A percentile compares a stretch with the other conserved stretches of the same genome.
Conservation (phyloP, 2,888 invertebrate species). For the Drosophila emarginata region DNA sequence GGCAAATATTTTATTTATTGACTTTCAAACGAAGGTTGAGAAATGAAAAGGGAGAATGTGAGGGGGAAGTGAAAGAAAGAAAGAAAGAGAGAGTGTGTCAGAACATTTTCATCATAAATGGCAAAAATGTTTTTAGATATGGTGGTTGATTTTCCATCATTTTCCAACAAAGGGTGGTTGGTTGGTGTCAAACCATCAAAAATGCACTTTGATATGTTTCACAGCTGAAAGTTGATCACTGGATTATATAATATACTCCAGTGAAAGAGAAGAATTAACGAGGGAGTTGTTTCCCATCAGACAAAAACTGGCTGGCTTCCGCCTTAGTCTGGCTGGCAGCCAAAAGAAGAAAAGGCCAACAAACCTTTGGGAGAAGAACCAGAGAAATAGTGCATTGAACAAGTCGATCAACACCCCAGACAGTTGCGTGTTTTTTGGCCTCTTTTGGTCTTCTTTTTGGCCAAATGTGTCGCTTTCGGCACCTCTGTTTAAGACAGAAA, state of each 20-base stretch:
- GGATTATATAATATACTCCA: slow-evolving; percentile 56
- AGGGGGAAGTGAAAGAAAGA: no score
- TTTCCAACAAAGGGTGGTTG: slow-evolving; percentile 69
- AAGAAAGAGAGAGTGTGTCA: slow-evolving; percentile 22
- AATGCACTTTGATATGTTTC: slow-evolving; percentile 59
- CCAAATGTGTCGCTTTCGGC: slow-evolving; percentile 60
- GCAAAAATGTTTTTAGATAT: slow-evolving; percentile 52
- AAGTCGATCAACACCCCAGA: slow-evolving; percentile 31
- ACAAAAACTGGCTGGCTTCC: background rate
- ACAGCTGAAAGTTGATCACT: slow-evolving; percentile 47
- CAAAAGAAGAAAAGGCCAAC: slow-evolving; percentile 36
- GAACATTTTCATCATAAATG: slow-evolving; percentile 49
- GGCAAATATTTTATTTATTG: slow-evolving; percentile 75
- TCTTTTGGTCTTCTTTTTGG: slow-evolving; percentile 28
- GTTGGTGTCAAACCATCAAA: slow-evolving; percentile 39
- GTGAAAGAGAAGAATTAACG: background rate
- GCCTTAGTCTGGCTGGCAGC: slow-evolving; percentile 47
- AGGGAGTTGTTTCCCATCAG: slow-evolving; percentile 15
- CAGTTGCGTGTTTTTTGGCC: slow-evolving; percentile 53
- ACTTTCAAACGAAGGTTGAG: slow-evolving; percentile 40
- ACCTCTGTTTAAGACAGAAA: slow-evolving; percentile 45
- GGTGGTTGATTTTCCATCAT: slow-evolving; percentile 69
- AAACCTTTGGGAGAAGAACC: slow-evolving; percentile 27
- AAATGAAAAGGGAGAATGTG: background rate
- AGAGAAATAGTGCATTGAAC: slow-evolving; percentile 29